These are phyloP conservation scores for Steatocranus sp. DNA, from an alignment of 2,797 vertebrate genomes.

Conservation along the genomic window DNA sequence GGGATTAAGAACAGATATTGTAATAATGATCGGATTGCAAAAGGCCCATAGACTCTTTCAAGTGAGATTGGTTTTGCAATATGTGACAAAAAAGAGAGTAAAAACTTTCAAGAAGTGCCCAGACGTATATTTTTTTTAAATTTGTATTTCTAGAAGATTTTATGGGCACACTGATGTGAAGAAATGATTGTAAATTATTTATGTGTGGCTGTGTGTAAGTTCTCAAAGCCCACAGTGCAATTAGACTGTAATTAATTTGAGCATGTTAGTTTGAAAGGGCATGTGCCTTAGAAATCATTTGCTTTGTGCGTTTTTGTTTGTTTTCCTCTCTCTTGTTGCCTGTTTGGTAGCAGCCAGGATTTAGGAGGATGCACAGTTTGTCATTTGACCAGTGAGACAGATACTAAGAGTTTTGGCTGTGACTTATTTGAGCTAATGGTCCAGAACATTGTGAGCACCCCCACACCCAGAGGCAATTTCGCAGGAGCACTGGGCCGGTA, in stretches of 20 bases:
- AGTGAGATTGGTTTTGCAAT: not conserved
- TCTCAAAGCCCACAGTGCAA: not conserved
- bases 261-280: not conserved
- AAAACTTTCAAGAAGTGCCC: not conserved
- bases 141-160: not conserved
- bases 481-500: slow-evolving; percentile 75
- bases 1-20: not conserved
- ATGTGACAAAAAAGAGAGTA: not conserved
- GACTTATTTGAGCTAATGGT: slow-evolving; percentile 88
- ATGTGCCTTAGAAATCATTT: not conserved
- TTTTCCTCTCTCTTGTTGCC: slow-evolving; percentile 7
- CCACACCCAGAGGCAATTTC: slow-evolving; percentile 82
- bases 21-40: not conserved
- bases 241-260: slow-evolving; percentile 6
- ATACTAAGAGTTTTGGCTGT: slow-evolving; percentile 80
- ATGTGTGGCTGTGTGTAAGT: not conserved
- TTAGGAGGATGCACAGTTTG: slow-evolving; percentile 74
- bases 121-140: rapidly evolving
- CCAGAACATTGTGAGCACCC: slow-evolving; percentile 84
- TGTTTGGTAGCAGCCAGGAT: slow-evolving; percentile 46
- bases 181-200: not conserved
- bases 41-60: not conserved
- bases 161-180: not conserved
- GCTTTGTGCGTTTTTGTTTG: not conserved
- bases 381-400: slow-evolving; percentile 76